phyloP scores from a whole-genome alignment of 2,113 vertebrate genomes.

The Formicarius rufipectus region DNA sequence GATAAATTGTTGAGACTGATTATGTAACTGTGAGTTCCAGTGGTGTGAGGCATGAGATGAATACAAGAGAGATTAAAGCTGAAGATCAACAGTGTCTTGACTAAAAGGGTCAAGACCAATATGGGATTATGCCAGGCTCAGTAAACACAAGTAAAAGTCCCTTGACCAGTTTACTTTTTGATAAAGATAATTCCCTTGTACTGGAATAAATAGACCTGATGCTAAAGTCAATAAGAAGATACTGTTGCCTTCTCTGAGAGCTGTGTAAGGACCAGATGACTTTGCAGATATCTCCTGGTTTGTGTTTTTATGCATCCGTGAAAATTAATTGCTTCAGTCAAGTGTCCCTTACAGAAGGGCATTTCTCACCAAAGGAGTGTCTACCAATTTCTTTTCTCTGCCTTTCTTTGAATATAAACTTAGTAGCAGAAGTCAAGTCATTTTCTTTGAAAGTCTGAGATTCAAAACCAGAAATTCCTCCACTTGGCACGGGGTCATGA shows the following conservation, averaged over 20 bases:
- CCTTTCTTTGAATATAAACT: background rate
- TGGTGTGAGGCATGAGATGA: background rate
- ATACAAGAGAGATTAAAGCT: background rate
- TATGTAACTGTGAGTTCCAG: conserved; percentile 16
- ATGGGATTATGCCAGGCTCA: background rate
- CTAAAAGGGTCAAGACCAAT: background rate
- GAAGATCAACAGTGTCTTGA: background rate
- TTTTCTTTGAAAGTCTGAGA: background rate
- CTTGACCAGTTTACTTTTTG: background rate
- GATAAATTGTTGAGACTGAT: background rate
- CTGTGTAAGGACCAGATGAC: background rate
- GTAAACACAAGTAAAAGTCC: background rate
- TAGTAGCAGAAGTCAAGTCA: background rate
- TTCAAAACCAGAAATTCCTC: background rate
- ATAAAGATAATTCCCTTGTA: background rate
- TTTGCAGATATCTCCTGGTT: background rate
- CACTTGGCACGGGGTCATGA: background rate
- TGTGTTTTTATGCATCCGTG: background rate
- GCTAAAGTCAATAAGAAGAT: background rate
- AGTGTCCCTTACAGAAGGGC: background rate
- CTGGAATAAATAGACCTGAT: background rate
- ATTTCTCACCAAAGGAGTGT: background rate
- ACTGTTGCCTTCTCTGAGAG: background rate
- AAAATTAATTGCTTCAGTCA: background rate
- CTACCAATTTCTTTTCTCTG: background rate